Base-by-base conservation (phyloP, 1,140 invertebrate genomes). In the Formica exsecta region DNA sequence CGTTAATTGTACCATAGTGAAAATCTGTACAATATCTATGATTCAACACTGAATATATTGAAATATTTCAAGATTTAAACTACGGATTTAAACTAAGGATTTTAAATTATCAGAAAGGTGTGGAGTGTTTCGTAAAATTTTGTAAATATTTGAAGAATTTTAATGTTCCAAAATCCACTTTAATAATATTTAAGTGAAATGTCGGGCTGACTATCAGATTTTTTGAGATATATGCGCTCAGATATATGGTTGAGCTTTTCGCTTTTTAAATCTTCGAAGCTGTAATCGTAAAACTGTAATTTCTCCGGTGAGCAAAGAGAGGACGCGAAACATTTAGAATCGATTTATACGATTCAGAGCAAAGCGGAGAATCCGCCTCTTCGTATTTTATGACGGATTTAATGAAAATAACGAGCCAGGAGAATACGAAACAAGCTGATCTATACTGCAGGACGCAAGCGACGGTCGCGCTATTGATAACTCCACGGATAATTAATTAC, bases 401-500 rank as follows among this genome's bases (percentile, higher is more conserved):
- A 51, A 81, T 22, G 77, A 59, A 22, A 71, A 81, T 71, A 51
- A 81, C n/a, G 36, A 59, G 38, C 19, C 44, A 22, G 38, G 54
- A 81, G 38, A 73, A 73, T 61, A 73, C 19, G 22, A 38, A 80
- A 80, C 32, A 38, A 61, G 79, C 79, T 73, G 79, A 81, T 81
- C 51, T 41, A 32, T 25, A 80, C 36, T 32, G 25, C 19, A 25
- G 7, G n/a, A 8, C 2, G 7, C 68, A 38, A 16, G 64, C 13
- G n/a, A 36, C 11, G 25, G 7, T 54, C 32, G 64, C 79, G 54
- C 38, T 61, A 81, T 73, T 41, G 66, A 22, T 73, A 73, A 36
- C 68, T 74, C 25, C n/a, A 62, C 19, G 68, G 68, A 83, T 83
- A 83, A 83, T 83, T 83, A 74, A 83, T 83, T 73, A 83, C 79